A percentile compares a stretch with the other conserved stretches of the same genome.
These are phyloP conservation scores for Sepiola atlantica DNA, from an alignment of 2,888 invertebrate species.

Conservation along the genomic window DNA sequence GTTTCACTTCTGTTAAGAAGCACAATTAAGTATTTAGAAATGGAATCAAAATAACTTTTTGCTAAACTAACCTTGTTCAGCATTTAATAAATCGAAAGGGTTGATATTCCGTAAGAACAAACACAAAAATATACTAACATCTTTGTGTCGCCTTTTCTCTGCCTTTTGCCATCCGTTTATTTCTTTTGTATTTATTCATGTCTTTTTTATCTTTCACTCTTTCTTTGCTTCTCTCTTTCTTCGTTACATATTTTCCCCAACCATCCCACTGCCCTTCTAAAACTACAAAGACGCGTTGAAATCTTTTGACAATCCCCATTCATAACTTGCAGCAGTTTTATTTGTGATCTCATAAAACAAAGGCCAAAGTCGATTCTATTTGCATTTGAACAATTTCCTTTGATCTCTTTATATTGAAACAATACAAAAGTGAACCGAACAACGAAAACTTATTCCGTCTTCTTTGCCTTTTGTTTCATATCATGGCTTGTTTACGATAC, in stretches of 20 bases:
- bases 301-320: neutral
- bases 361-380: constrained; percentile 18
- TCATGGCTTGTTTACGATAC: neutral
- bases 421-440: neutral
- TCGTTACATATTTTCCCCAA: neutral
- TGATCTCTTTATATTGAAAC: neutral
- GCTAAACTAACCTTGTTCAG: too few relatives aligned
- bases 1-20: too few relatives aligned
- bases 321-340: constrained; percentile 15
- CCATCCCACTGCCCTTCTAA: neutral
- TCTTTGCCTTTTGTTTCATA: neutral
- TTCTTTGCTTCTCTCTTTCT: neutral
- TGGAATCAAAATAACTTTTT: too few relatives aligned
- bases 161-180: neutral
- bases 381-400: neutral
- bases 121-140: too few relatives aligned
- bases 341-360: constrained; percentile 14
- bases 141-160: neutral
- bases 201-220: neutral
- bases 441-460: neutral
- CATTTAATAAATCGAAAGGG: too few relatives aligned
- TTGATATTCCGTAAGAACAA: too few relatives aligned
- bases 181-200: neutral
- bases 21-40: too few relatives aligned
- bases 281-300: neutral